Evolutionary conservation across 2,888 invertebrate species (phyloP), one percentile per base, ranked within the genome.

Genomic region (Amitus sp.): DNA sequence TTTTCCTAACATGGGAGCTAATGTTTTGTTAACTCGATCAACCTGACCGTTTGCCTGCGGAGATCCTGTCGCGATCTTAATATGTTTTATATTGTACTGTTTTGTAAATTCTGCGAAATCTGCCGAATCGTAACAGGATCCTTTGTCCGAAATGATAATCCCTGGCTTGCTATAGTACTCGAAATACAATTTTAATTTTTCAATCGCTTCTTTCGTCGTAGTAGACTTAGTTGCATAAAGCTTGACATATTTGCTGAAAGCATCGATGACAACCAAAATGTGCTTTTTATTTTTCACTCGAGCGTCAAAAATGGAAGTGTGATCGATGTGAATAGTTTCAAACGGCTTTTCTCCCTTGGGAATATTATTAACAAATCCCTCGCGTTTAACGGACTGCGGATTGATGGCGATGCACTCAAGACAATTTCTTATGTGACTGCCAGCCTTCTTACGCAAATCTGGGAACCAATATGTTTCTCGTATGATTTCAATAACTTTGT

Each of bases 381-480:
- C 43, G 9, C 43, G 13, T 12, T 45, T 48, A 1, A 48, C 55
- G 9, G 37, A 4, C 7, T 7, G 7, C 20, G 15, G n/a, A 23
- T 54, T 54, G n/a, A 43, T 5, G 28, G 47, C 42, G 1, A 43
- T 30, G 15, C 53, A 54, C 10, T 54, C 53, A 1, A 54, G 19
- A 18, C 53, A 54, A 2, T 18, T n/a, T 1, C 9, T 12, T 18
- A 42, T 42, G 42, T 3, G 19, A 15, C 19, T 20, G 7, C 19
- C 19, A 4, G 19, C 42, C 3, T 42, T 19, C 3, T n/a, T 4
- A 4, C 42, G 20, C 42, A 42, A 19, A 6, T 9, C 2, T 4
- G 42, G 42, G 20, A 42, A 17, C 13, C 7, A 39, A 17, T 39
- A 39, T 13, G 4, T 4, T 17, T 39, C 39, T 39, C 10, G 39